Evolutionary conservation across 2,888 invertebrate species (phyloP), one percentile per base, ranked within the genome.

Genomic region (Schizaphis graminum): DNA sequence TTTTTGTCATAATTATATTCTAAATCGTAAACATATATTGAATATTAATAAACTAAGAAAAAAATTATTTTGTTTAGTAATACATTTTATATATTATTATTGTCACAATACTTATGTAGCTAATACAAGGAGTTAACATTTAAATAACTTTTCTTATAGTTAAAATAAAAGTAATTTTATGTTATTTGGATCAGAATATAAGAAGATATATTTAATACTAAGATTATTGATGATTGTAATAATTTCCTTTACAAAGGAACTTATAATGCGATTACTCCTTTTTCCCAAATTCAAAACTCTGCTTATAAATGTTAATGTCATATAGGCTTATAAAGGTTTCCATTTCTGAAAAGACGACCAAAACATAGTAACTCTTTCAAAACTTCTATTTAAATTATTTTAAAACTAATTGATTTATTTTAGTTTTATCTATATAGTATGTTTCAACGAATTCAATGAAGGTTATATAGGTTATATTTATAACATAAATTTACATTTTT

Each of bases 171-270:
- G n/a, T 53, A 44, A 89, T 89, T 89, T 57, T 11, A 89, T 57
- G 56, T 44, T 28, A 89, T 57, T 53, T n/a, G 11, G 35, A 88
- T 53, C 24, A 53, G 10, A 88, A 21, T n/a, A 88, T 35, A 21
- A 88, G 88, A 53, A 88, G 21, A 53, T 53, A 53, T 89, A 56
- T 35, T 53, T 88, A 67, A 67, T 67, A 21, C 77, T 77, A 21
- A 84, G 28, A 89, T 57, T 77, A 53, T 85, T 21, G 53, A 87
- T 26, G 57, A 57, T 16, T 41, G 47, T 61, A 47, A 47, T 87
- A 16, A 61, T 92, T 92, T 87, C 10, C 87, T 49, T 61, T 61
- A 86, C 61, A 87, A 87, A 92, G 28, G 61, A n/a, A 87, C 87
- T 49, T 47, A 49, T 87, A 87, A 87, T 92, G 26, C 49, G 87